Base-by-base conservation (phyloP, 2,113 vertebrate species). In the Ifrita kowaldi region DNA sequence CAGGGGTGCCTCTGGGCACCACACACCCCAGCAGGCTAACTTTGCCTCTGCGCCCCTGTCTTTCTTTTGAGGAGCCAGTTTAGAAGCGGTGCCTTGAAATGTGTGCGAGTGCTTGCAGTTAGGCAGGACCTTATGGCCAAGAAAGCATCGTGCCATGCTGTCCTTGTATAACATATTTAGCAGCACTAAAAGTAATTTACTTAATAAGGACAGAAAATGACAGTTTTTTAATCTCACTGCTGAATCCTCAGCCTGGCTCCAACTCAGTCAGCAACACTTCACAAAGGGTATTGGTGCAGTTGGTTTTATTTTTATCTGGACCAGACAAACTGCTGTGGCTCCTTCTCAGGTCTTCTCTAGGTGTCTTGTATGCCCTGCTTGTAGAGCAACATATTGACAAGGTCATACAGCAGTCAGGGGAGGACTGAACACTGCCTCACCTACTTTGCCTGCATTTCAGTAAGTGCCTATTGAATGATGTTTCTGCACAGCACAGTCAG, bases 11-110 rank as follows among this genome's bases (percentile, higher is more conserved):
- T 5, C 79, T 50, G 24, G 32, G 37, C 26, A 35, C 21, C 0
- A 1, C 3, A 2, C 13, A 41, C 3, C 26, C 7, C 32, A 13
- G 39, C 32, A 59, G 24, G 5, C 5, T 18, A 3, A 22, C 62
- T 67, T 17, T 39, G 47, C 49, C 35, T 33, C 39, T 37, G 28
- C 8, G 22, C 32, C 41, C n/a, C 10, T 0, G 0, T 22, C 33
- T 69, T 37, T 37, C 21, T 41, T 93, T 21, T 16, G 27, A 84
- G 56, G 32, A 33, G 7, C 21, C 6, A 6, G 24, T 57, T 60
- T 55, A 41, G 71, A 70, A 52, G 23, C 1, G 13, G 18, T 74
- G 41, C 49, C 41, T 67, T 64, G 52, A 52, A 67, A n/a, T 5
- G 21, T 2, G 30, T 16, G 42, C 0, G 3, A 49, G 37, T 23